phyloP scores from a whole-genome alignment of 2,797 vertebrate species.

The Notolepis coatsorum region DNA sequence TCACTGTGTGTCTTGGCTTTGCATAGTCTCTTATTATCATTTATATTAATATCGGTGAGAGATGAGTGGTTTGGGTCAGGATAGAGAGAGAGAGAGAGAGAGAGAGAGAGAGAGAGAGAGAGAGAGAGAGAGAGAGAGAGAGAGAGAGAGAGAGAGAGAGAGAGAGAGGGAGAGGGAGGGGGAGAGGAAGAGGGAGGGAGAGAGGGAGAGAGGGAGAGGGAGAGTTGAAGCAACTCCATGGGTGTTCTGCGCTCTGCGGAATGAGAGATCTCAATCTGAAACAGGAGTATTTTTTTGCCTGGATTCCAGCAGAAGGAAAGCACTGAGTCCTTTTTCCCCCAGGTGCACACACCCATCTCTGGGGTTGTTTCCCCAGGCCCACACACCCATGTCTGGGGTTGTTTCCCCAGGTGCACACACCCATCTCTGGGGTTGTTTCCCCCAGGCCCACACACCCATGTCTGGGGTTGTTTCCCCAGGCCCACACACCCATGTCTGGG shows the following conservation, averaged over 20 bases:
- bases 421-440: no score
- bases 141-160: conserved; percentile 9
- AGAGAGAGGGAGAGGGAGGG: conserved; percentile 8
- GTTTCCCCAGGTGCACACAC: no score
- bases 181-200: conserved; percentile 25
- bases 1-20: conserved; percentile 76
- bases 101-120: conserved; percentile 22
- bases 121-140: conserved; percentile 62
- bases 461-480: no score
- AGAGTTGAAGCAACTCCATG: conserved; percentile 62
- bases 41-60: conserved; percentile 77
- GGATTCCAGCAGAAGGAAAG: conserved; percentile 66
- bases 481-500: no score
- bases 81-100: conserved; percentile 7
- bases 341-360: conserved; percentile 57
- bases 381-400: conserved; percentile 57
- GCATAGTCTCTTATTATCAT: conserved; percentile 75
- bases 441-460: no score
- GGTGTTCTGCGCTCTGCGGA: conserved; percentile 78
- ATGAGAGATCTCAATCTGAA: conserved; percentile 64
- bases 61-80: conserved; percentile 71
- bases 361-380: conserved; percentile 53
- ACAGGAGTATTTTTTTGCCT: conserved; percentile 69
- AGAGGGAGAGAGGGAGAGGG: conserved; percentile 59
- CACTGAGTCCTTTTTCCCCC: conserved; percentile 42